phyloP scores from a whole-genome alignment of 2,888 invertebrate genomes.

The Latrodectus hesperus region DNA sequence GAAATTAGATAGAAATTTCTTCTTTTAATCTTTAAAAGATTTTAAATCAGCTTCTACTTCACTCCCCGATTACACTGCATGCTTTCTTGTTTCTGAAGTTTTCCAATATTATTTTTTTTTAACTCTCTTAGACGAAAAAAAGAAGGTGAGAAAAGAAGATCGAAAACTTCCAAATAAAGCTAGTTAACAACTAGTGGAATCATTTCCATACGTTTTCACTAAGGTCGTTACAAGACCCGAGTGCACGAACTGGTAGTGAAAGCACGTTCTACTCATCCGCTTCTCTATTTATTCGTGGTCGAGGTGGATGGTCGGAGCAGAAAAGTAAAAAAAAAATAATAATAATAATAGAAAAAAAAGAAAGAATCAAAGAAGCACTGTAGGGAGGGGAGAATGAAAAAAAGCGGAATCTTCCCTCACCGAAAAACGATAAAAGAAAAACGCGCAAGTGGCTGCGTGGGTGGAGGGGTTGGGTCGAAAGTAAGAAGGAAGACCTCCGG shows the following conservation, averaged over 20 bases:
- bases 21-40: no score
- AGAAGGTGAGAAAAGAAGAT: neutral
- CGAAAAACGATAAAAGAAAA: conserved; percentile 50
- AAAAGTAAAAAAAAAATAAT: neutral
- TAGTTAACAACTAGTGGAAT: conserved; percentile 38
- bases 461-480: neutral
- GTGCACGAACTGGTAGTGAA: conserved; percentile 19
- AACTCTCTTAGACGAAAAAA: neutral
- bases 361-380: conserved; percentile 10
- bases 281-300: conserved; percentile 20
- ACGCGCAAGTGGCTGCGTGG: conserved; percentile 1
- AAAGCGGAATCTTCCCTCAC: conserved; percentile 20
- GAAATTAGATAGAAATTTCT: no score
- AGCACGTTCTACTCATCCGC: conserved; percentile 53
- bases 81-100: no score
- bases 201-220: conserved; percentile 45
- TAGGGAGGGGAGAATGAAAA: conserved; percentile 31
- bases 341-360: conserved; percentile 22
- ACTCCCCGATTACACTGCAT: no score
- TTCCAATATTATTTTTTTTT: no score
- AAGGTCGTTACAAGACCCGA: conserved; percentile 21
- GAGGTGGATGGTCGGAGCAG: neutral
- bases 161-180: conserved; percentile 29
- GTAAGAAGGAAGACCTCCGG: conserved; percentile 37
- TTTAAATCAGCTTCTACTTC: no score